Conservation (phyloP, 92 coral and sea anemone genomes). For the Phymanthus crucifer region DNA sequence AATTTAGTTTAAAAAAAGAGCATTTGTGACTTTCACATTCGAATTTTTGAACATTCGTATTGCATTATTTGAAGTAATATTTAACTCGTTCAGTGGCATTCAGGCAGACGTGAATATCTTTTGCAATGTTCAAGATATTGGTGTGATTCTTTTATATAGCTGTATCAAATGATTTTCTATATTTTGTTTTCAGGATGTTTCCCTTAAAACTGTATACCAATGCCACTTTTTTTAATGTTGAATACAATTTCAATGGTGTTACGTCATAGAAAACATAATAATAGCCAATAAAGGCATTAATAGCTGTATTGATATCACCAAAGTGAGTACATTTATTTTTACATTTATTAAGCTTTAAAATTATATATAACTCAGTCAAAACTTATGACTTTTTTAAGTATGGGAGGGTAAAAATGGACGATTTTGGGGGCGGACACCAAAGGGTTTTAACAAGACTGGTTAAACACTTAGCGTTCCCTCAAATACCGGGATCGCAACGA, state of each 20-base stretch:
- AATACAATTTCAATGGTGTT: constrained; percentile 10
- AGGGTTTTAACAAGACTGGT: too few species aligned
- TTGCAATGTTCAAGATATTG: constrained; percentile 16
- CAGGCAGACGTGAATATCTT: constrained; percentile 16
- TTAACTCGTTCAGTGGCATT: constrained; percentile 6
- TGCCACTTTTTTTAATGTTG: constrained; percentile 8
- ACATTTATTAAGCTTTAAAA: too few species aligned
- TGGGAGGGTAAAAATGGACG: too few species aligned
- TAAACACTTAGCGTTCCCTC: too few species aligned
- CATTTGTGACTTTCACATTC: neutral
- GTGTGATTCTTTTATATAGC: constrained; percentile 17
- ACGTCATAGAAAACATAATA: constrained; percentile 4
- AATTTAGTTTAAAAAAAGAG: neutral
- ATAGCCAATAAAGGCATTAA: neutral
- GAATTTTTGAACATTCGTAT: neutral
- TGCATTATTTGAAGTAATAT: constrained; percentile 10
- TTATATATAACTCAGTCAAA: too few species aligned
- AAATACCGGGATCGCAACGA: too few species aligned
- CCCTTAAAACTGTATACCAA: constrained; percentile 23
- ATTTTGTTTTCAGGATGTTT: constrained; percentile 3
- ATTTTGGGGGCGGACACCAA: too few species aligned
- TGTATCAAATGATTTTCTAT: constrained; percentile 8
- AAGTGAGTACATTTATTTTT: too few species aligned
- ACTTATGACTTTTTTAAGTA: too few species aligned
- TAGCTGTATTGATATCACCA: constrained; percentile 3